These are phyloP conservation scores for Tetraneura akinire DNA, from an alignment of 1,140 invertebrate genomes.

Conservation along the genomic window DNA sequence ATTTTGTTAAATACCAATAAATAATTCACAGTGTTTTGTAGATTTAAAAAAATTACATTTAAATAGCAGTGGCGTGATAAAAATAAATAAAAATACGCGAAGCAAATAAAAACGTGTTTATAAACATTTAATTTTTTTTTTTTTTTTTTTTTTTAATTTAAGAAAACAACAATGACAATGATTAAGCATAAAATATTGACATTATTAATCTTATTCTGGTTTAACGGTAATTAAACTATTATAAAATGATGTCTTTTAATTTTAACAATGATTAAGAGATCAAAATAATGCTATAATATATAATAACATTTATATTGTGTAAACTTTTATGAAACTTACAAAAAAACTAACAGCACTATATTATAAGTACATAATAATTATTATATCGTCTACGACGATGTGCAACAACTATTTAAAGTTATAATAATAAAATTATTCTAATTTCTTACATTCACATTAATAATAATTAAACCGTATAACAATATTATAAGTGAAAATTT, in stretches of 20 bases:
- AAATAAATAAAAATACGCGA: slow-evolving; percentile 9
- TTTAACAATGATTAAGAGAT: slow-evolving; percentile 42
- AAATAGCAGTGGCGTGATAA: slow-evolving; percentile 9
- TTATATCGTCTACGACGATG: slow-evolving; percentile 13
- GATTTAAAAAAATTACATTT: slow-evolving; percentile 26
- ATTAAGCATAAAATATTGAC: slow-evolving; percentile 46
- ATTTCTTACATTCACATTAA: slow-evolving; percentile 35
- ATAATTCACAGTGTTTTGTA: slow-evolving; percentile 14
- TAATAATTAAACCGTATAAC: slow-evolving; percentile 46
- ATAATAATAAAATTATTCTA: slow-evolving; percentile 38
- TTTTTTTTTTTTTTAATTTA: slow-evolving; percentile 39
- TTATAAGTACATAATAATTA: slow-evolving; percentile 35
- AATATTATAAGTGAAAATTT: slow-evolving; percentile 29
- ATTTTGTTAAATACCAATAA: slow-evolving; percentile 35
- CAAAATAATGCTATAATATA: slow-evolving; percentile 37
- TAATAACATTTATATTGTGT: slow-evolving; percentile 22
- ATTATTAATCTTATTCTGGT: background rate
- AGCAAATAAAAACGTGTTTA: slow-evolving; percentile 46
- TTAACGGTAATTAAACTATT: slow-evolving; percentile 37
- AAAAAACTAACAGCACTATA: slow-evolving; percentile 48
- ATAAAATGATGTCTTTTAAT: slow-evolving; percentile 42
- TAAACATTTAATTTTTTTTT: slow-evolving; percentile 24
- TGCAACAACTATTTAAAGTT: slow-evolving; percentile 17
- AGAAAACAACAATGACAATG: slow-evolving; percentile 36
- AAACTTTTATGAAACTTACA: slow-evolving; percentile 46